A percentile compares a stretch with the other conserved stretches of the same genome.
Conservation (phyloP, 2,113 vertebrate species). For the Cavia aperea region DNA sequence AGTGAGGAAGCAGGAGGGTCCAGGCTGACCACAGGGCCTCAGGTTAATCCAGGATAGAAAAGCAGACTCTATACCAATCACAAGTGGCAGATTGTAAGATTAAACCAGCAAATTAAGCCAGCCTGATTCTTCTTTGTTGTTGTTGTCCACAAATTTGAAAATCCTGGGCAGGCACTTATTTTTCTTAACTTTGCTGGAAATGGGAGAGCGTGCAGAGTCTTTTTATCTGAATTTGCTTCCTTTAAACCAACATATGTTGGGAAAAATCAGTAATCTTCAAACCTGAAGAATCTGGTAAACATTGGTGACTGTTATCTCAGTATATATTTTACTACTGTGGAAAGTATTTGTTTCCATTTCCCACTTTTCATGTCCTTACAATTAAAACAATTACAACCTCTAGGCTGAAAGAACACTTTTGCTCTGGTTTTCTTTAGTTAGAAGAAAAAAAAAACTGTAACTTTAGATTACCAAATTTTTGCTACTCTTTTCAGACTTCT, state of each 20-base stretch:
- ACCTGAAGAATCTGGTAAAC: too few relatives aligned
- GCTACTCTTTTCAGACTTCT: background rate
- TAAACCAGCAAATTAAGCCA: background rate
- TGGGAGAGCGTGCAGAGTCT: background rate
- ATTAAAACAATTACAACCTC: background rate
- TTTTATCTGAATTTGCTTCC: background rate
- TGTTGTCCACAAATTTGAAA: background rate
- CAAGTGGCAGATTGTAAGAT: background rate
- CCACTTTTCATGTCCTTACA: background rate
- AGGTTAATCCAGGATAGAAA: background rate
- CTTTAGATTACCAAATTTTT: background rate
- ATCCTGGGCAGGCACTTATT: background rate
- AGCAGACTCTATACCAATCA: background rate
- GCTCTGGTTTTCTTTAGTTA: background rate
- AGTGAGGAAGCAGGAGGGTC: background rate
- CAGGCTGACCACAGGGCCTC: background rate
- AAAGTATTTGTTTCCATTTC: background rate
- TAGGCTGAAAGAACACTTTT: accelerated
- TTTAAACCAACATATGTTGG: background rate
- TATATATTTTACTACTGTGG: background rate
- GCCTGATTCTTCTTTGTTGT: background rate
- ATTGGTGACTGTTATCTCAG: background rate
- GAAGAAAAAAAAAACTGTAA: background rate
- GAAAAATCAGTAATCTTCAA: background rate
- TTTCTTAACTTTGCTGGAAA: background rate